These are phyloP conservation scores for Poecilia picta DNA, from an alignment of 2,797 vertebrate species.

Conservation along the genomic window DNA sequence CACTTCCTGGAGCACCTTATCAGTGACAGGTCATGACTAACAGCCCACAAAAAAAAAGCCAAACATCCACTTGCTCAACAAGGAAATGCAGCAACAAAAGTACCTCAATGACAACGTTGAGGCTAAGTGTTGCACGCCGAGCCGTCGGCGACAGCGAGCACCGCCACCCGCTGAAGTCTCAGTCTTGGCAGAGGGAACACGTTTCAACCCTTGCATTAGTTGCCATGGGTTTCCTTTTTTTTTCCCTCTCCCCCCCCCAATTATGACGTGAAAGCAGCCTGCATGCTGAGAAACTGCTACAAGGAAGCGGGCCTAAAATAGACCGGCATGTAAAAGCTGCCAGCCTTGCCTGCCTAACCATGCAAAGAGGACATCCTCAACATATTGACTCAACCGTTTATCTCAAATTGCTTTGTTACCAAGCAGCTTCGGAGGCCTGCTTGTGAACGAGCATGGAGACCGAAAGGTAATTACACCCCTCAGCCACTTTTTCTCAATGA, in stretches of 20 bases:
- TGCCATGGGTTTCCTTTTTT: constrained; percentile 79
- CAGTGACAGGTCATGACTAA: constrained; percentile 32
- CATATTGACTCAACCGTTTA: constrained; percentile 46
- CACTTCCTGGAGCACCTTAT: constrained; percentile 53
- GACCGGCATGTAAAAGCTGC: constrained; percentile 68
- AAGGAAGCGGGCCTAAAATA: constrained; percentile 81
- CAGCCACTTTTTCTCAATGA: constrained; percentile 18
- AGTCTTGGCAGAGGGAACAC: constrained; percentile 61
- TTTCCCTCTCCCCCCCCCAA: constrained; percentile 59
- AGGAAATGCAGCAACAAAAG: constrained; percentile 1
- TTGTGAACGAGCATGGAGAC: constrained; percentile 19
- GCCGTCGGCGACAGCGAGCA: constrained; percentile 16
- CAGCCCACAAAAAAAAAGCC: not conserved
- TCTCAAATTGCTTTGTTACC: constrained; percentile 26
- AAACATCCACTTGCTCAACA: not conserved
- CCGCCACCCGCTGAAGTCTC: constrained; percentile 60
- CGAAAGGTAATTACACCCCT: constrained; percentile 13
- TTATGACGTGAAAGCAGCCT: constrained; percentile 76
- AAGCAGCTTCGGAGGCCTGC: constrained; percentile 15
- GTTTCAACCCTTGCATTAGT: constrained; percentile 77
- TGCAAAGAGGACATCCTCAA: constrained; percentile 58
- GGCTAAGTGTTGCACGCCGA: not conserved
- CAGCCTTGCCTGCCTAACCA: constrained; percentile 53
- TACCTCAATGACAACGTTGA: not conserved
- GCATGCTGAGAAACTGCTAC: constrained; percentile 81